These are phyloP conservation scores for Hippoglossus hippoglossus DNA, from an alignment of 2,797 vertebrate genomes.

Conservation along the genomic window DNA sequence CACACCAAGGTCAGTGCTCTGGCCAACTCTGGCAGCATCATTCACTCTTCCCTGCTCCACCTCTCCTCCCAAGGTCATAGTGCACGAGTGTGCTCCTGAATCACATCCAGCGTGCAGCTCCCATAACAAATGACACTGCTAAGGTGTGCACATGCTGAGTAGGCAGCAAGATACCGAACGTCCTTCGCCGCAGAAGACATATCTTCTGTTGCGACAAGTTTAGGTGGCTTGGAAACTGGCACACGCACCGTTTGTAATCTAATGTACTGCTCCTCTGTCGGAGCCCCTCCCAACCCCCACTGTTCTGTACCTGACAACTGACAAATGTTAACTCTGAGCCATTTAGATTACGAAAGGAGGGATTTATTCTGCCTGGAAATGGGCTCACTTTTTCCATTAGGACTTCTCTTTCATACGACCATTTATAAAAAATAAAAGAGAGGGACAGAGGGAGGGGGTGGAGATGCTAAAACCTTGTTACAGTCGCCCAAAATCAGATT, in stretches of 20 bases:
- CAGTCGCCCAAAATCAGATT: slow-evolving; percentile 85
- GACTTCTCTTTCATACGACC: slow-evolving; percentile 80
- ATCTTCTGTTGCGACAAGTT: slow-evolving; percentile 59
- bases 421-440: slow-evolving; percentile 72
- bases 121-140: slow-evolving; percentile 74
- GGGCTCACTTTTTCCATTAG: slow-evolving; percentile 85
- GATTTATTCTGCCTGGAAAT: slow-evolving; percentile 84
- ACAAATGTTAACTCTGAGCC: slow-evolving; percentile 85
- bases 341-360: slow-evolving; percentile 82
- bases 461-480: slow-evolving; percentile 86
- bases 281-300: slow-evolving; percentile 50
- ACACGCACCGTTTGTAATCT: slow-evolving; percentile 70
- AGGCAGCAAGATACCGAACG: slow-evolving; percentile 54
- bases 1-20: slow-evolving; percentile 74
- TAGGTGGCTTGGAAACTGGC: slow-evolving; percentile 59
- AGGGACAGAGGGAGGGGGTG: slow-evolving; percentile 42
- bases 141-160: slow-evolving; percentile 64
- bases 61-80: slow-evolving; percentile 79
- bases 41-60: slow-evolving; percentile 79
- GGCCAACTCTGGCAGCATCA: slow-evolving; percentile 74
- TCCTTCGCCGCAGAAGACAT: slow-evolving; percentile 42
- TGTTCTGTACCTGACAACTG: slow-evolving; percentile 78
- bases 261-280: slow-evolving; percentile 59
- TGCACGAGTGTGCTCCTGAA: slow-evolving; percentile 70
- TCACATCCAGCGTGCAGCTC: slow-evolving; percentile 60